Evolutionary conservation across 2,797 vertebrate genomes (phyloP).

Genomic region (Melopsittacus undulatus): DNA sequence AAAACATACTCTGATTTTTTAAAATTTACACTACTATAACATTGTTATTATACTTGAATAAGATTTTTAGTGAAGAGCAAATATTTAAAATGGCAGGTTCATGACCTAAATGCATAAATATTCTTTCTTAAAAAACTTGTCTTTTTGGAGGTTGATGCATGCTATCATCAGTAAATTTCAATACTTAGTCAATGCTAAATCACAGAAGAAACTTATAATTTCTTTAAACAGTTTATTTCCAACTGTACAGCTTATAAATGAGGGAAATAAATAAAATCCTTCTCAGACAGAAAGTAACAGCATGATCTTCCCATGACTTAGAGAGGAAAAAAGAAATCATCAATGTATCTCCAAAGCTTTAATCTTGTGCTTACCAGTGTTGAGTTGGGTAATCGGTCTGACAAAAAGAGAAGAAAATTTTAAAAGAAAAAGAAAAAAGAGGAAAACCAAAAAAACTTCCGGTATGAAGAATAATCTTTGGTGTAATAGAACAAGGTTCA

Average conservation of each 20-base stretch:
- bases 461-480: neutral
- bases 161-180: neutral
- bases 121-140: neutral
- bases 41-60: neutral
- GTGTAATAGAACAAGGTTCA: neutral
- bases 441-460: neutral
- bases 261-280: neutral
- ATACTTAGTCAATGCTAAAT: neutral
- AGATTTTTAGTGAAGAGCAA: neutral
- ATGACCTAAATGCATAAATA: neutral
- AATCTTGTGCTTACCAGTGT: neutral
- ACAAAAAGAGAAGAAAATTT: neutral
- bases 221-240: neutral
- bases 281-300: neutral
- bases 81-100: neutral
- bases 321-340: neutral
- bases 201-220: neutral
- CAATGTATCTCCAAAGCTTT: neutral
- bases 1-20: neutral
- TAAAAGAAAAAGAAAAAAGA: fast-evolving
- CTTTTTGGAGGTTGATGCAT: neutral
- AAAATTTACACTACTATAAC: neutral
- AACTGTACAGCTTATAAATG: neutral
- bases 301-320: neutral
- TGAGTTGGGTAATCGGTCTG: neutral